Evolutionary conservation across 2,113 vertebrate species (phyloP).

Genomic region (Sarotherodon lohbergeri): DNA sequence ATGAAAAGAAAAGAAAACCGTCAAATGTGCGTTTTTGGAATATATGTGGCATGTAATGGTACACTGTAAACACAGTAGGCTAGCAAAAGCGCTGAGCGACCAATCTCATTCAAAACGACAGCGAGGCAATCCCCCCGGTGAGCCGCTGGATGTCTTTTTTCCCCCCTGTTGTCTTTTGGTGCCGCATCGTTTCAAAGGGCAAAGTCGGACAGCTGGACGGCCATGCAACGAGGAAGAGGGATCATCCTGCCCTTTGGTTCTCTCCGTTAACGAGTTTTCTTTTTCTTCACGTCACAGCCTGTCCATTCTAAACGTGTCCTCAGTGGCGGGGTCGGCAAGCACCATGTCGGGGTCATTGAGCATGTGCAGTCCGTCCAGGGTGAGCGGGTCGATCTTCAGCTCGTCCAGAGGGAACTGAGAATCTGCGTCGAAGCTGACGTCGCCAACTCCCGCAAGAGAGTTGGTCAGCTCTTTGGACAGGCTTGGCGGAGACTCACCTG

Average conservation of each 20-base stretch:
- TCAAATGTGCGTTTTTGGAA: constrained; percentile 60
- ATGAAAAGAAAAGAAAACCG: constrained; percentile 38
- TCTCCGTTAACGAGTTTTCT: constrained; percentile 42
- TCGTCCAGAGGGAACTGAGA: constrained; percentile 96
- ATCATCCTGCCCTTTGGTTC: constrained; percentile 51
- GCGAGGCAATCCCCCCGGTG: constrained; percentile 53
- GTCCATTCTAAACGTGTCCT: constrained; percentile 99
- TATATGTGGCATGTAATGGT: constrained; percentile 68
- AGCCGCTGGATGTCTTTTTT: constrained; percentile 51
- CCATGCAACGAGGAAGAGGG: constrained; percentile 74
- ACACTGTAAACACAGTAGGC: constrained; percentile 75
- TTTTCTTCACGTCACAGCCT: constrained; percentile 77
- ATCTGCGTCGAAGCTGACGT: constrained; percentile 93
- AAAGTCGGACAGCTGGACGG: constrained; percentile 66
- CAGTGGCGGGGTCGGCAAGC: constrained; percentile 91
- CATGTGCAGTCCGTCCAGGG: constrained; percentile 97
- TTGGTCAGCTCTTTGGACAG: constrained; percentile 96
- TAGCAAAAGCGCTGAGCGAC: constrained; percentile 81
- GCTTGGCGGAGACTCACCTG: constrained; percentile 95
- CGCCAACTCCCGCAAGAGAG: constrained; percentile 87
- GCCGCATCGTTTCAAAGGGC: constrained; percentile 57
- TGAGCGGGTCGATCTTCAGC: constrained; percentile 97
- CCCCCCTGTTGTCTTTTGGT: constrained; percentile 43
- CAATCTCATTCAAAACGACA: constrained; percentile 71
- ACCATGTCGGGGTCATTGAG: constrained; percentile 99